Evolutionary conservation across 2,888 invertebrate species (phyloP).

Genomic region (Tachina grossa): DNA sequence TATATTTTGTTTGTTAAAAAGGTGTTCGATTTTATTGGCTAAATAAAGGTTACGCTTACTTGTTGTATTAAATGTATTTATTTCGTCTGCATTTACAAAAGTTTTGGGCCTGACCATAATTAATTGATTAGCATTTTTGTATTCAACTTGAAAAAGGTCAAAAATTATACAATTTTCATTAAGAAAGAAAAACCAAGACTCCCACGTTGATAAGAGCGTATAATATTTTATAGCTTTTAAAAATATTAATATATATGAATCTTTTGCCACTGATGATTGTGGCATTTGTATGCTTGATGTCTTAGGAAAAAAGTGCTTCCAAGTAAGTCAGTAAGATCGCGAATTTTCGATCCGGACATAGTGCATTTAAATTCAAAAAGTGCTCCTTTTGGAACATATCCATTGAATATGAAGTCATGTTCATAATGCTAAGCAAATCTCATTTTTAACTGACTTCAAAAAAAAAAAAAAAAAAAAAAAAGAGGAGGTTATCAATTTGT

Average conservation of each 20-base stretch:
- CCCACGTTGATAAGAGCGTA: background rate
- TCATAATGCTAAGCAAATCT: no score
- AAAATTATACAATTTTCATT: slow-evolving; percentile 20
- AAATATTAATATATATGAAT: no score
- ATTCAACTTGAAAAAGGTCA: slow-evolving; percentile 21
- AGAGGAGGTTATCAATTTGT: no score
- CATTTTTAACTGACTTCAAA: no score
- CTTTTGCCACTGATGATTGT: background rate
- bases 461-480: no score
- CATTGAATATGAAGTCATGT: no score
- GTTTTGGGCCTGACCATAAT: slow-evolving; percentile 56
- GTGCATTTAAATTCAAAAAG: no score
- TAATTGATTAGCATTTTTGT: slow-evolving; percentile 47
- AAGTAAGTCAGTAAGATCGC: no score
- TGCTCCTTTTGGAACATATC: no score
- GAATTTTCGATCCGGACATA: no score
- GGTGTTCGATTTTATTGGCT: slow-evolving; percentile 57
- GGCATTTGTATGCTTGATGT: background rate
- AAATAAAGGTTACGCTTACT: slow-evolving; percentile 68
- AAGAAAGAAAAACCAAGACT: background rate
- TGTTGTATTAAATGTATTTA: slow-evolving; percentile 45
- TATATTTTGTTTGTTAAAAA: slow-evolving; percentile 55
- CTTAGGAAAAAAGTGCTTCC: no score
- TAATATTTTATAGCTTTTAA: background rate
- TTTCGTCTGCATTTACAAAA: slow-evolving; percentile 12